Conservation (phyloP, 2,888 invertebrate genomes). For the Cryptocheilus praepositus region DNA sequence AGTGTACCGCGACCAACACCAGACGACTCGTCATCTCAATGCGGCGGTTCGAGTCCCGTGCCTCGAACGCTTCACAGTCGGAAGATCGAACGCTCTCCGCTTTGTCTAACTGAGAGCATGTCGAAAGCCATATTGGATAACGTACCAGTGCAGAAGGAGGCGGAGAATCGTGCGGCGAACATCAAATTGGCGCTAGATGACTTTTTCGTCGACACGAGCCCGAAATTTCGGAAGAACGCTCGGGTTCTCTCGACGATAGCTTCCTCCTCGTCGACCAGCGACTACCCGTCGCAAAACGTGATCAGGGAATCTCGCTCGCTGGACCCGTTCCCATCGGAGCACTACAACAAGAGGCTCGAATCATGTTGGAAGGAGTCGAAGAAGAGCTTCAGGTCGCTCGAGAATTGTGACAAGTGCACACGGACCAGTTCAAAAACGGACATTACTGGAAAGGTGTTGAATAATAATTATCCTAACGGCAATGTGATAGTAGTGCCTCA, state of each 20-base stretch:
- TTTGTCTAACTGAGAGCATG: constrained; percentile 76
- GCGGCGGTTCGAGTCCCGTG: constrained; percentile 77
- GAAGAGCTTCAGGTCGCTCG: constrained; percentile 75
- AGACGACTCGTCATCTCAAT: constrained; percentile 70
- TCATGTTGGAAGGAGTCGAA: constrained; percentile 64
- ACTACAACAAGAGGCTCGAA: constrained; percentile 61
- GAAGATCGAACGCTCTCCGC: constrained; percentile 75
- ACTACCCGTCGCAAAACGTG: constrained; percentile 64
- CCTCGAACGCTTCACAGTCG: constrained; percentile 64
- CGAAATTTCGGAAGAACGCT: constrained; percentile 62
- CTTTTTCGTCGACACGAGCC: constrained; percentile 59
- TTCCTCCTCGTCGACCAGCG: constrained; percentile 76
- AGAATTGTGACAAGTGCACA: constrained; percentile 75
- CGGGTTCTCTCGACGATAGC: constrained; percentile 82
- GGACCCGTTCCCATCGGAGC: constrained; percentile 78
- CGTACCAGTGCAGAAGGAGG: constrained; percentile 53
- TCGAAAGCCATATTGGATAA: constrained; percentile 76
- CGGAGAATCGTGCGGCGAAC: constrained; percentile 60
- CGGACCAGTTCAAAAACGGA: constrained; percentile 73
- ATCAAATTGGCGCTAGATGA: constrained; percentile 69
- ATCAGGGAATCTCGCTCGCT: constrained; percentile 81
- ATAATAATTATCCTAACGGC: constrained; percentile 78
- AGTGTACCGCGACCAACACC: constrained; percentile 76
- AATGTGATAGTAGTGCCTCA: constrained; percentile 73
- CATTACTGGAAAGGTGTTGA: constrained; percentile 75